Base-by-base conservation (phyloP, 2,113 vertebrate species). In the Alces alces region DNA sequence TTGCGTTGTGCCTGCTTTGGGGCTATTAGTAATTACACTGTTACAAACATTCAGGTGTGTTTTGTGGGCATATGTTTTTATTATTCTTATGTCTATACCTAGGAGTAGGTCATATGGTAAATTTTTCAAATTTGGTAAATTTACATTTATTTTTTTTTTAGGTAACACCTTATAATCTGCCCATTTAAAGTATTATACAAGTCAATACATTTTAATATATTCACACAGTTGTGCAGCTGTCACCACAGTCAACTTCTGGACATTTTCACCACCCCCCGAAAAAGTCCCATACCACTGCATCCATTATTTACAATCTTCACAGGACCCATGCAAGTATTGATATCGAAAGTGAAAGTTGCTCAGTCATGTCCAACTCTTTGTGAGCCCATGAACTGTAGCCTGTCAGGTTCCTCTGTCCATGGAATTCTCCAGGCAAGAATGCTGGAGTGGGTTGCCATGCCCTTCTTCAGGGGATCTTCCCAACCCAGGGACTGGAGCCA, bases 211-310 rank as follows among this genome's bases (percentile, higher is more conserved):
- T 88, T 79, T 79, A 94, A 47, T 55, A 83, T 30, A 82, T 23
- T 50, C 33, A 96, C 6, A 57, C n/a, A 66, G 43, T 88, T 84
- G 27, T 90, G 15, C 23, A 89, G 64, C 7, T 7, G 39, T 70
- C n/a, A 66, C 23, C n/a, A 95, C 14, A 50, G 45, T 91, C 27
- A 84, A 92, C n/a, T 88, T 94, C 84, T 45, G 43, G 92, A 93
- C 3, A 94, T 66, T 92, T 91, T 84, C 14, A 64, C 33, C 76
- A n/a, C 21, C 19, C 14, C 5, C 0, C 27, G 93, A 95, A 91
- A 64, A 91, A 91, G 19, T 30, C 50, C 13, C 4, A 70, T 19
- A 60, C 10, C 45, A 16, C 55, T 88, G 5, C 9, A 83, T 87
- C 9, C 45, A 80, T 55, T 78, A 80, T 6, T 95, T 83, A 57